A percentile compares a stretch with the other conserved stretches of the same genome.
phyloP scores from a whole-genome alignment of 2,888 invertebrate species.

The Lycaena phlaeas region DNA sequence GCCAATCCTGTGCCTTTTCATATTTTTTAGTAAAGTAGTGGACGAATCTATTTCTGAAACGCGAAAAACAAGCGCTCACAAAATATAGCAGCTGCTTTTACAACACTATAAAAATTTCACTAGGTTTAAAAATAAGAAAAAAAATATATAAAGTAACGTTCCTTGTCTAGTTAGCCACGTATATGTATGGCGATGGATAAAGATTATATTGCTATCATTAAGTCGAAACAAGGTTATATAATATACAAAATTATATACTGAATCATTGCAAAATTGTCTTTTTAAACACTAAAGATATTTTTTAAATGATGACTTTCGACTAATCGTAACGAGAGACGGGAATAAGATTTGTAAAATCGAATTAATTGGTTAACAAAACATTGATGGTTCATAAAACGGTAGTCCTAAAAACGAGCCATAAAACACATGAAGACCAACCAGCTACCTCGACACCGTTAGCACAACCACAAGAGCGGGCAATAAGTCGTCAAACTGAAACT shows the following conservation, averaged over 20 bases:
- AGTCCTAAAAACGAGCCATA: constrained; percentile 1
- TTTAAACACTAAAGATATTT: too few relatives aligned
- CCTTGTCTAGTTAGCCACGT: too few relatives aligned
- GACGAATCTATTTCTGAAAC: constrained; percentile 66
- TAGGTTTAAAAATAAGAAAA: constrained; percentile 7
- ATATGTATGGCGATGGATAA: too few relatives aligned
- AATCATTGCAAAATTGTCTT: too few relatives aligned
- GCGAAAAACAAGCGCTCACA: constrained; percentile 63
- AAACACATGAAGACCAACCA: constrained; percentile 9
- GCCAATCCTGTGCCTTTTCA: constrained; percentile 71
- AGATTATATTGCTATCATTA: too few relatives aligned
- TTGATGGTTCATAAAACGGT: background rate
- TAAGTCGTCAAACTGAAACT: constrained; percentile 9
- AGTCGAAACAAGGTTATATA: too few relatives aligned
- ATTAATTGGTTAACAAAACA: too few relatives aligned
- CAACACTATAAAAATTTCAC: constrained; percentile 7
- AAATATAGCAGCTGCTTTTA: constrained; percentile 43
- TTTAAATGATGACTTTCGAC: too few relatives aligned
- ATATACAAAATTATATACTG: too few relatives aligned
- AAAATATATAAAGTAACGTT: background rate
- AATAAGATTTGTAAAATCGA: too few relatives aligned
- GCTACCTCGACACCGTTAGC: constrained; percentile 14
- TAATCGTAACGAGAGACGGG: too few relatives aligned
- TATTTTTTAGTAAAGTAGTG: constrained; percentile 71
- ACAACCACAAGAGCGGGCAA: constrained; percentile 14